These are phyloP conservation scores for Stegostoma tigrinum DNA, from an alignment of 2,113 vertebrate genomes.

Conservation along the genomic window DNA sequence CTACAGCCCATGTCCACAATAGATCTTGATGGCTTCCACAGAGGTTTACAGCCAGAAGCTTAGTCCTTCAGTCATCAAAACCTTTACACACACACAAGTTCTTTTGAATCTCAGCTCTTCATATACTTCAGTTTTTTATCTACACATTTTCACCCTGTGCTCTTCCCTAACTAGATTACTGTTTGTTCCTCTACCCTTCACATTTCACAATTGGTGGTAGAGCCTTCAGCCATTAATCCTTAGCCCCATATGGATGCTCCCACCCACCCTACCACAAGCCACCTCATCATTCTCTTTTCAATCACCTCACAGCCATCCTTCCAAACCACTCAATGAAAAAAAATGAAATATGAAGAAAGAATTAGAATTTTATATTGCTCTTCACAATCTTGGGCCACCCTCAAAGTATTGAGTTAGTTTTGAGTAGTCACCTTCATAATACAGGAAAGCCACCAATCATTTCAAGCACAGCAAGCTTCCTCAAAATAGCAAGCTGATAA, in stretches of 20 bases:
- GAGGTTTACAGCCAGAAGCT: background rate
- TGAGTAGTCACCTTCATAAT: background rate
- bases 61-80: background rate
- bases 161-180: background rate
- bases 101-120: background rate
- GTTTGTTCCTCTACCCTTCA: background rate
- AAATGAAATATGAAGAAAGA: background rate
- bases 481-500: background rate
- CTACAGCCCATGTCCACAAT: no score
- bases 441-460: background rate
- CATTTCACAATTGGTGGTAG: background rate
- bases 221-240: background rate
- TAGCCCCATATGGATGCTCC: background rate
- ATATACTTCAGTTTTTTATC: background rate
- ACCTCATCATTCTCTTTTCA: background rate
- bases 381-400: background rate
- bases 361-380: background rate
- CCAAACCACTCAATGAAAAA: background rate
- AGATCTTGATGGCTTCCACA: no score
- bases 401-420: background rate
- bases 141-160: background rate
- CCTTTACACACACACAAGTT: background rate
- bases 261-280: background rate
- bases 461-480: background rate
- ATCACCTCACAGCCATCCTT: background rate